Base-by-base conservation (phyloP, 1,140 invertebrate genomes). In the Potamilus streckersoni region DNA sequence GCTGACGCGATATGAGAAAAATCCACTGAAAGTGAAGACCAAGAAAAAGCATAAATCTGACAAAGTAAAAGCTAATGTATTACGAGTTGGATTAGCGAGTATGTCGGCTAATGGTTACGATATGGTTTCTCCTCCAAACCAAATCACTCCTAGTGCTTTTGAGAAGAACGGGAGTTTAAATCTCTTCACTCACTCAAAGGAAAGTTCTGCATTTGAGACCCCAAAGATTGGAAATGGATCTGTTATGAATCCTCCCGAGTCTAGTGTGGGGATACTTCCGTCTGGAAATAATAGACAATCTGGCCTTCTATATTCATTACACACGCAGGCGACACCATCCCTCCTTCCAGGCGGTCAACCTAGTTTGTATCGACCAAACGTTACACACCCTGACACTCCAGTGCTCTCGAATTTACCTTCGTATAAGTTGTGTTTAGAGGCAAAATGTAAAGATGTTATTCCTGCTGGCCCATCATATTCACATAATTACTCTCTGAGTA, bases 111-210 rank as follows among this genome's bases (percentile, higher is more conserved):
- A 80, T 65, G 77, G 71, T 38, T 88, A 85, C 65, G 86, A 88
- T 64, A 86, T 88, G 81, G 73, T 86, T 49, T 84, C 81, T n/a
- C 86, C 86, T 14, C 86, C 86, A n/a, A 88, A 88, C 66, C 86
- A 85, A 73, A 74, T 88, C 14, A 86, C 84, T 27, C 85, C 86
- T 15, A 80, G 82, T 27, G 80, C 80, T 62, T 75, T 78, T 15
- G 79, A 79, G 65, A 74, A 83, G 20, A 82, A 81, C 69, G 73
- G 80, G 2, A 65, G 75, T 11, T 63, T 71, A 57, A 86, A 81
- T 23, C 79, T 79, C 55, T 81, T 85, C 60, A 80, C 79, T 56
- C 86, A 87, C 77, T 85, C 84, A 20, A 76, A 79, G 31, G 80
- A 72, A 65, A 73, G 81, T 1, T 87, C 86, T 31, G 86, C 86